These are phyloP conservation scores for Diphyllodes magnificus DNA, from an alignment of 2,113 vertebrate species.

Conservation along the genomic window DNA sequence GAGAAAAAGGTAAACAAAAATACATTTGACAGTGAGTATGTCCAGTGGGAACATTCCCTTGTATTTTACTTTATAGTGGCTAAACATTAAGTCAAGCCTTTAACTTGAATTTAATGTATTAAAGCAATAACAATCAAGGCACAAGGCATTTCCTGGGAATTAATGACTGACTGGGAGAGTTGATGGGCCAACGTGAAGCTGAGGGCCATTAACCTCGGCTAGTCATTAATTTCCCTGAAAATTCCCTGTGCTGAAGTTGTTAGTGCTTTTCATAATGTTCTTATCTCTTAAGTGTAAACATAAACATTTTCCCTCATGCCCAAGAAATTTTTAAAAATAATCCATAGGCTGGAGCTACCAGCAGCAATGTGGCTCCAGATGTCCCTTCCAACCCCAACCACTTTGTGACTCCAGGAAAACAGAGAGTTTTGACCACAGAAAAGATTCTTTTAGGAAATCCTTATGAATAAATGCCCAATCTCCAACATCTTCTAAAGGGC, in stretches of 20 bases:
- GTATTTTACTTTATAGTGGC: constrained; percentile 62
- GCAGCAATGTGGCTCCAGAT: neutral
- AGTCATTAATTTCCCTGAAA: constrained; percentile 69
- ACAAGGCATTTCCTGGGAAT: constrained; percentile 67
- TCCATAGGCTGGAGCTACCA: neutral
- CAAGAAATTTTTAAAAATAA: neutral
- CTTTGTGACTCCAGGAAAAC: neutral
- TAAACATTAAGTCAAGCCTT: constrained; percentile 69
- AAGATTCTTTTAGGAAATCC: neutral
- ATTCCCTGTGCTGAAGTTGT: constrained; percentile 51
- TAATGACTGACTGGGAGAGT: constrained; percentile 67
- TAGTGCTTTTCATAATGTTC: constrained; percentile 55
- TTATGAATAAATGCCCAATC: neutral
- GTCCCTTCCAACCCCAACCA: neutral
- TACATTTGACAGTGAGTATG: constrained; percentile 25
- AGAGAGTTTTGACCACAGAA: neutral
- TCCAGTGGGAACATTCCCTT: constrained; percentile 45
- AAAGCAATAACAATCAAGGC: constrained; percentile 66
- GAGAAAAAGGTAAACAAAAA: constrained; percentile 65
- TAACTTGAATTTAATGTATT: constrained; percentile 73
- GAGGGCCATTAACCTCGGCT: constrained; percentile 65
- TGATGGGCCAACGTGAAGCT: constrained; percentile 60
- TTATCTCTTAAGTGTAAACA: constrained; percentile 33
- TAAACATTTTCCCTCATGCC: neutral
- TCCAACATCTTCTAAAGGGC: neutral